phyloP scores from a whole-genome alignment of 2,113 vertebrate species.

The Limnothrissa miodon region DNA sequence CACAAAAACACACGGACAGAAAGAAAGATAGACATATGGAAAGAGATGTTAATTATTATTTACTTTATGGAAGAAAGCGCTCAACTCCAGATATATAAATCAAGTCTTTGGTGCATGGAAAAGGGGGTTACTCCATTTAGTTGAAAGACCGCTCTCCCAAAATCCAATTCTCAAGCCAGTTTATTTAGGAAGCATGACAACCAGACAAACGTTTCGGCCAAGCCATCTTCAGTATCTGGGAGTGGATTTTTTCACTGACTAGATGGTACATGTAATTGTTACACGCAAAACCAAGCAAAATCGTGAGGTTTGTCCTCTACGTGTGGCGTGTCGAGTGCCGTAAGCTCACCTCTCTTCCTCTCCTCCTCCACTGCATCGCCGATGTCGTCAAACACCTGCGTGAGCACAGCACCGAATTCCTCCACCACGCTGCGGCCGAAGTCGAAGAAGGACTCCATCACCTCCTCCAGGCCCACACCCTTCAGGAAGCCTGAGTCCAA shows the following conservation, averaged over 20 bases:
- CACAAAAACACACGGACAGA: not conserved
- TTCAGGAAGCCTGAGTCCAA: constrained; percentile 60
- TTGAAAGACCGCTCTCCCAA: too few relatives aligned
- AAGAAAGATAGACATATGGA: not conserved
- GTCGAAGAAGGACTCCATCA: constrained; percentile 80
- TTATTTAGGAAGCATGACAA: too few relatives aligned
- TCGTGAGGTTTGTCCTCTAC: not conserved
- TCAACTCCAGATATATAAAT: too few relatives aligned
- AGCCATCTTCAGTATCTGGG: too few relatives aligned
- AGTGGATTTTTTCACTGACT: too few relatives aligned
- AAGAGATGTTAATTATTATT: not conserved
- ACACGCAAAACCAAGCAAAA: not conserved
- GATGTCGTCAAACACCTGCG: constrained; percentile 67
- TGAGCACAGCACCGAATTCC: constrained; percentile 77
- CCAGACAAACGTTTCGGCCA: too few relatives aligned
- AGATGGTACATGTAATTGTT: too few relatives aligned
- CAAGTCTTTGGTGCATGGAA: too few relatives aligned
- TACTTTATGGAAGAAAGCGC: too few relatives aligned
- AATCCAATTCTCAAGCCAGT: too few relatives aligned
- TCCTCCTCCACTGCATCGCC: constrained; percentile 49
- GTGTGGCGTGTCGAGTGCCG: not conserved
- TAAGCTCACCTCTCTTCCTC: constrained; percentile 66
- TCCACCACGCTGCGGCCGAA: constrained; percentile 79
- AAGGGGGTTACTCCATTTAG: too few relatives aligned
- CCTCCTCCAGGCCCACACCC: constrained; percentile 70